Evolutionary conservation across 2,888 invertebrate genomes (phyloP).

Genomic region (Ennomos quercinarius): DNA sequence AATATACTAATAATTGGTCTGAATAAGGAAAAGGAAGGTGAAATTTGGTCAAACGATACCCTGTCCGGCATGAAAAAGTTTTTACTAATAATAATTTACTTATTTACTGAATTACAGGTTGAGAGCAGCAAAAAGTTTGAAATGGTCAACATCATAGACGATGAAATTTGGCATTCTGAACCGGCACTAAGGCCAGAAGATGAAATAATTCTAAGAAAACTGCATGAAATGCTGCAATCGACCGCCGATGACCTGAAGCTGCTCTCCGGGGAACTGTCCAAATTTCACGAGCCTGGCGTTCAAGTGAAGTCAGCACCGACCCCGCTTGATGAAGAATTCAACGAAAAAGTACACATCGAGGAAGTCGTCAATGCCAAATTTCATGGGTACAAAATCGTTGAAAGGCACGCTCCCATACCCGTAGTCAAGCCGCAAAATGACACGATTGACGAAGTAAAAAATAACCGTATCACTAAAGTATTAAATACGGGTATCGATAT

Average conservation of each 20-base stretch:
- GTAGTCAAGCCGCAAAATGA: conserved; percentile 40
- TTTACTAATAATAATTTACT: no score
- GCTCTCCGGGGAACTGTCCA: conserved; percentile 72
- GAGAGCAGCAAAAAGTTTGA: conserved; percentile 77
- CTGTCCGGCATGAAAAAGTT: no score
- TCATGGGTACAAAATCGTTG: conserved; percentile 70
- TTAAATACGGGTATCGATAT: conserved; percentile 52
- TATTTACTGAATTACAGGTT: conserved; percentile 60
- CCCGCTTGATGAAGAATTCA: conserved; percentile 78
- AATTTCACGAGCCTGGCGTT: conserved; percentile 65
- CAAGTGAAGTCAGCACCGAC: conserved; percentile 66
- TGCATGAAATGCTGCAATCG: conserved; percentile 79
- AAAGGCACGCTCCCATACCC: conserved; percentile 46
- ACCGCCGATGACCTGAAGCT: conserved; percentile 79
- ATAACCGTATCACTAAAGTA: conserved; percentile 45
- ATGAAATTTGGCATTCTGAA: conserved; percentile 75
- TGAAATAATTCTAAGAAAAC: conserved; percentile 72
- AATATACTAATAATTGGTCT: no score
- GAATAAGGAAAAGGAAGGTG: no score
- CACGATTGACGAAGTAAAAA: conserved; percentile 31
- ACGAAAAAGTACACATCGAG: conserved; percentile 78
- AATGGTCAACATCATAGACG: conserved; percentile 77
- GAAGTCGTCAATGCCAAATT: conserved; percentile 82
- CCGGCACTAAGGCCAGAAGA: conserved; percentile 77
- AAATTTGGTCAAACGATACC: no score